Evolutionary conservation across 2,797 vertebrate genomes (phyloP).

Genomic region (Cygnus olor): DNA sequence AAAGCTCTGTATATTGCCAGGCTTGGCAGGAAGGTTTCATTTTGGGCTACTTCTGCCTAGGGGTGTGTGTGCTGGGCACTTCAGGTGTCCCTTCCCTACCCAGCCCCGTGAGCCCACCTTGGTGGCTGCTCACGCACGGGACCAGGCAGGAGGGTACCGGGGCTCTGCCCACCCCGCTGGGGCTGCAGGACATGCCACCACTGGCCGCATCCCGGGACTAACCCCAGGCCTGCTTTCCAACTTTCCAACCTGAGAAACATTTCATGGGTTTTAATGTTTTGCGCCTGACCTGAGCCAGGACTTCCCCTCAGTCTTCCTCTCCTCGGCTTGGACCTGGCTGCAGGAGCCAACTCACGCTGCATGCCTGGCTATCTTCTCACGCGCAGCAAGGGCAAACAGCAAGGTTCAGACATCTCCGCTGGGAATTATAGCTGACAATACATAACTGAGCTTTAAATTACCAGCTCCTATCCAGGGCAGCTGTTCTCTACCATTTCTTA

Average conservation of each 20-base stretch:
- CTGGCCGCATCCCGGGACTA: not conserved
- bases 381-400: not conserved
- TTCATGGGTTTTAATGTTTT: not conserved
- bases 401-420: not conserved
- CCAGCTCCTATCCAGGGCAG: not conserved
- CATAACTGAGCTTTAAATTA: conserved; percentile 14
- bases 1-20: not conserved
- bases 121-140: not conserved
- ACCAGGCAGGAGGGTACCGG: not conserved
- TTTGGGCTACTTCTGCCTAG: not conserved
- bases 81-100: not conserved
- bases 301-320: not conserved
- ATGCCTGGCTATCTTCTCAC: not conserved
- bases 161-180: accelerated
- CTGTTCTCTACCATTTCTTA: not conserved
- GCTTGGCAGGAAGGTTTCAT: not conserved
- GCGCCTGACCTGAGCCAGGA: accelerated
- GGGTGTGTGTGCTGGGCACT: not conserved
- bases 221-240: accelerated
- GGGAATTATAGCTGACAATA: conserved; percentile 10
- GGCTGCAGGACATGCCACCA: not conserved
- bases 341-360: not conserved
- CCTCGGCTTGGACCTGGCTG: accelerated
- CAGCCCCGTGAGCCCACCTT: accelerated
- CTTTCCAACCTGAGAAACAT: not conserved